These are phyloP conservation scores for Drosophila arizonae DNA, from an alignment of 1,140 invertebrate species.

Conservation along the genomic window DNA sequence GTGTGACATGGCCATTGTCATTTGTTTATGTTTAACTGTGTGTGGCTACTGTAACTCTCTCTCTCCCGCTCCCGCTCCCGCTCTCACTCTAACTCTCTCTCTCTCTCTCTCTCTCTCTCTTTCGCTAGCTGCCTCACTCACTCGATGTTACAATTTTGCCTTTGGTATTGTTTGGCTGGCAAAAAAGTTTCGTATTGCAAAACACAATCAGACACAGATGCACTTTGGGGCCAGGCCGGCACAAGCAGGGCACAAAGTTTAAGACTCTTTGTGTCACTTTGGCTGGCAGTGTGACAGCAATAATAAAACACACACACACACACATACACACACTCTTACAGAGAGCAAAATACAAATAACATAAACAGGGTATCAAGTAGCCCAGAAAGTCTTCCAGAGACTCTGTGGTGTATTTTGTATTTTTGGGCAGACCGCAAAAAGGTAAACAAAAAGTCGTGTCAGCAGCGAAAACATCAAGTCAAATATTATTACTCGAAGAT, in stretches of 20 bases:
- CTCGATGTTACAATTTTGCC: conserved; percentile 34
- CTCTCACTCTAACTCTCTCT: not conserved
- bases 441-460: conserved; percentile 11
- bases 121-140: conserved; percentile 8
- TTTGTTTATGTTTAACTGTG: conserved; percentile 58
- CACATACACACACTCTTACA: no score
- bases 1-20: conserved; percentile 56
- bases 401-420: not conserved
- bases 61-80: not conserved
- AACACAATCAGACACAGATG: conserved; percentile 75
- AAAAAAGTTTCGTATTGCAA: conserved; percentile 73
- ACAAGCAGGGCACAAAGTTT: conserved; percentile 53
- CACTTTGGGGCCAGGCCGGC: conserved; percentile 46
- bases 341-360: conserved; percentile 17
- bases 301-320: not conserved
- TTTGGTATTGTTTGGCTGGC: conserved; percentile 47
- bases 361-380: conserved; percentile 25
- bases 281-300: conserved; percentile 25
- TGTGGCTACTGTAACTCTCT: conserved; percentile 25
- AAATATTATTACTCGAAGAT: conserved; percentile 2
- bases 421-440: not conserved
- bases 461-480: not conserved
- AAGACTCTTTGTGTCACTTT: conserved; percentile 50
- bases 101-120: not conserved
- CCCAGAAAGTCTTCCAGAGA: conserved; percentile 7